Evolutionary conservation across 2,888 invertebrate genomes (phyloP), one percentile per base, ranked within the genome.

Genomic region (Gymnocheta viridis): DNA sequence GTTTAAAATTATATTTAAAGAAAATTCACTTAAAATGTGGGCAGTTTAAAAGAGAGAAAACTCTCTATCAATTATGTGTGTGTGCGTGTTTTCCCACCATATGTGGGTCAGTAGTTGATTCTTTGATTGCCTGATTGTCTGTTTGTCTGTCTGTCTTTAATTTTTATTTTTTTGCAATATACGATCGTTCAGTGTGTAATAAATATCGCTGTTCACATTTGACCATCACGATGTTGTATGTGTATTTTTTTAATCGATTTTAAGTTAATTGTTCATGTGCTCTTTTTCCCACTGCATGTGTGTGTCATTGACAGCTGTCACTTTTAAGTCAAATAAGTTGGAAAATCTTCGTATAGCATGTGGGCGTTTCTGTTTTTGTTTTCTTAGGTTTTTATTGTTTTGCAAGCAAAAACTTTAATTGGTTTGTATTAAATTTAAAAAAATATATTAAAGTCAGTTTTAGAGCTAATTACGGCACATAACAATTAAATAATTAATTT

Each of bases 41-140:
- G n/a, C 6, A 38, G n/a, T 19, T 19, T 27, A 32, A 60, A 60
- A 22, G 47, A 47, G 27, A 64, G n/a, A 14, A n/a, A n/a, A n/a
- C n/a, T n/a, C n/a, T n/a, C n/a, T n/a, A n/a, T n/a, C n/a, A n/a
- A n/a, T n/a, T n/a, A n/a, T n/a, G n/a, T n/a, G n/a, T n/a, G n/a
- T n/a, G 2, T 62, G 41, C 17, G 24, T 62, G 24, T 41, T 41
- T 54, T 69, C 69, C 60, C 62, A 82, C 29, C 51, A 62, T 47
- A 84, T 77, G 70, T 84, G 77, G 84, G 84, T 84, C 84, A 84
- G 77, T 73, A 62, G 84, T 81, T 80, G 35, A 66, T 49, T 51
- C 62, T 62, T n/a, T 38, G 58, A 47, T 56, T 24, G 41, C 27
- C n/a, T 41, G 73, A 7, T 64, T 9, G n/a, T 29, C 27, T 62